Base-by-base conservation (phyloP, 2,888 invertebrate species). In the Lagria hirta region DNA sequence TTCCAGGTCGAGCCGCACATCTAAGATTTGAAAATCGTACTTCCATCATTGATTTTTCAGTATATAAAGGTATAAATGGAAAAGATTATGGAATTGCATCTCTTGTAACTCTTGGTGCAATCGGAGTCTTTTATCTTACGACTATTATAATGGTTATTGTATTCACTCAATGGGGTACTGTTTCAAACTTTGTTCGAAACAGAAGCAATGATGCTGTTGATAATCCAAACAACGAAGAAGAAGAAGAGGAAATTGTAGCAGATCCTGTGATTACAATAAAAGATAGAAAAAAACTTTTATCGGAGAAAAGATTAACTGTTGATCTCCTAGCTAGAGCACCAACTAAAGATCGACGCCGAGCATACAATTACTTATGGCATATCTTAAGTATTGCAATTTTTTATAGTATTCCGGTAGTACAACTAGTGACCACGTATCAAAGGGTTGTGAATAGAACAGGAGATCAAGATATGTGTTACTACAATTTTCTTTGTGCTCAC, bases 391-490 rank as follows among this genome's bases (percentile, higher is more conserved):
- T 93, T 18, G 84, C 88, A 0, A 80, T 90, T 13, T 92, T 93
- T 62, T 93, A 93, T 68, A 82, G 85, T 0, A 72, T 93, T 42
- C 92, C 93, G 0, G 92, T 91, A 0, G 79, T 91, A 0, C 93
- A 93, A 61, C 73, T 93, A 7, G 84, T 92, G 4, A 75, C 87
- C 28, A 87, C 86, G 0, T 88, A 90, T 61, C 89, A 91, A 34
- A 27, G 36, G 83, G 79, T 88, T 0, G 71, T 90, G 1, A 81
- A 85, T 64, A 75, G 79, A 32, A 87, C 90, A 0, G 93, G 93
- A 1, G 82, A 92, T 68, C 83, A 89, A 60, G 93, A 93, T 68
- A 73, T 89, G 29, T 93, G 93, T 69, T 93, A 90, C 71, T 93
- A 91, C 73, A 93, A 93, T 71, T 92, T 90, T 71, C 71, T 86